phyloP scores from a whole-genome alignment of 2,797 vertebrate species.

The Phalloptychus januarius region DNA sequence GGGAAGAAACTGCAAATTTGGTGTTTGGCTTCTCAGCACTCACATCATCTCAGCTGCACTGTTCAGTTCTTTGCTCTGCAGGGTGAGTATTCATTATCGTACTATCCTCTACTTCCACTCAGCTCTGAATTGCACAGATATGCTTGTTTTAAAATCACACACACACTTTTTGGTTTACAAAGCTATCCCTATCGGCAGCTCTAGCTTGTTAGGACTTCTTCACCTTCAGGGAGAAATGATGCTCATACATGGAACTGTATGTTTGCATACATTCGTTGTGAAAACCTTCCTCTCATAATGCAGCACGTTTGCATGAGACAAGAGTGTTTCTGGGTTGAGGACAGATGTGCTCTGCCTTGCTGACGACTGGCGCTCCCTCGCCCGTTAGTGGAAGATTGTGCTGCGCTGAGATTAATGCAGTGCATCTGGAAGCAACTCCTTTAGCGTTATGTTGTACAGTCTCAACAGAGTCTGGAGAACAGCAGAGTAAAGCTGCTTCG shows the following conservation, averaged over 20 bases:
- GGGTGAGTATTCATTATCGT: conserved; percentile 67
- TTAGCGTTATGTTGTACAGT: conserved; percentile 19
- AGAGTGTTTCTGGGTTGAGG: conserved; percentile 19
- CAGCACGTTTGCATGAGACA: conserved; percentile 22
- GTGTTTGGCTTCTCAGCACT: conserved; percentile 61
- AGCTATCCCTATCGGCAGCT: conserved; percentile 12
- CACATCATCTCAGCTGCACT: conserved; percentile 56
- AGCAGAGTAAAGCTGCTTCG: conserved; percentile 18
- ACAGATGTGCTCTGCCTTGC: conserved; percentile 15
- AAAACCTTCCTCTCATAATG: not conserved
- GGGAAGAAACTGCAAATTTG: conserved; percentile 58
- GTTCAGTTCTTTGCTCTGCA: conserved; percentile 56
- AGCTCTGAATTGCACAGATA: not conserved
- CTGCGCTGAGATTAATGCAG: conserved; percentile 32
- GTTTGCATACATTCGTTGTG: not conserved
- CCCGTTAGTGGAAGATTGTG: conserved; percentile 30
- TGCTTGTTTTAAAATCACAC: conserved; percentile 5
- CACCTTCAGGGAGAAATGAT: conserved; percentile 11
- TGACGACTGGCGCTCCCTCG: conserved; percentile 16
- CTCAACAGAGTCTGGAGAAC: conserved; percentile 31
- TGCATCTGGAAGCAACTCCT: conserved; percentile 37
- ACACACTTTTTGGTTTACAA: conserved; percentile 25
- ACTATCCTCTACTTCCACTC: not conserved
- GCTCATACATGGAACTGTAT: conserved; percentile 22
- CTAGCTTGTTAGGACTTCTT: conserved; percentile 39